Base-by-base conservation (phyloP, 1,140 invertebrate genomes). In the Zeugodacus cucurbitae region DNA sequence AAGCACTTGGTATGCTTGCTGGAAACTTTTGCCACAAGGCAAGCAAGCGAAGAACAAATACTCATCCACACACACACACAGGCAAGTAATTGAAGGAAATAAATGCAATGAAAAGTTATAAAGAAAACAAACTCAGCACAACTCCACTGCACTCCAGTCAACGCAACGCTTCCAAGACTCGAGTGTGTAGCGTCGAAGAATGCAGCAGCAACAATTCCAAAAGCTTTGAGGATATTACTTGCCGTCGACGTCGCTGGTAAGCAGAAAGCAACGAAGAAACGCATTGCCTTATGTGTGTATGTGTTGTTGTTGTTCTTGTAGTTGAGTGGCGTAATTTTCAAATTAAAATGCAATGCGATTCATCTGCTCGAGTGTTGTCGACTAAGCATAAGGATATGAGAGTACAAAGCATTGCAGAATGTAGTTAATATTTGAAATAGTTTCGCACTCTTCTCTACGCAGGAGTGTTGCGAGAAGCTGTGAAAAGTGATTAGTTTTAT, bases 61-160 rank as follows among this genome's bases (percentile, higher is more conserved):
- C 37, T 44, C n/a, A 26, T 7, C 6, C 22, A 44, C 22, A 78
- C 20, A 78, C 37, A n/a, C 34, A 48, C 41, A 44, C 74, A 26
- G 14, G 44, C 22, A 82, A 29, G 74, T 82, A 82, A 82, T 82
- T 82, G 74, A 44, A 82, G 74, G 41, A 82, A 82, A 82, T 82
- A 82, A 82, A 82, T 82, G 74, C 41, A 82, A 48, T 82, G 74
- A 82, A 82, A 82, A 82, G 41, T 82, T 82, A 17, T 48, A 82
- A 82, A 82, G 74, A 82, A 82, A 44, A 82, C 74, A 11, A 29
- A 82, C 22, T 74, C 34, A 70, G 34, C 70, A 6, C 70, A 17
- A 74, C 74, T 48, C 41, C 3, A 82, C 41, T 48, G n/a, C 8
- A 48, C 70, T n/a, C 20, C 70, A 41, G 3, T 20, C 34, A 22